These are phyloP conservation scores for Rhinoderma darwinii DNA, from an alignment of 2,113 vertebrate species.

Conservation along the genomic window DNA sequence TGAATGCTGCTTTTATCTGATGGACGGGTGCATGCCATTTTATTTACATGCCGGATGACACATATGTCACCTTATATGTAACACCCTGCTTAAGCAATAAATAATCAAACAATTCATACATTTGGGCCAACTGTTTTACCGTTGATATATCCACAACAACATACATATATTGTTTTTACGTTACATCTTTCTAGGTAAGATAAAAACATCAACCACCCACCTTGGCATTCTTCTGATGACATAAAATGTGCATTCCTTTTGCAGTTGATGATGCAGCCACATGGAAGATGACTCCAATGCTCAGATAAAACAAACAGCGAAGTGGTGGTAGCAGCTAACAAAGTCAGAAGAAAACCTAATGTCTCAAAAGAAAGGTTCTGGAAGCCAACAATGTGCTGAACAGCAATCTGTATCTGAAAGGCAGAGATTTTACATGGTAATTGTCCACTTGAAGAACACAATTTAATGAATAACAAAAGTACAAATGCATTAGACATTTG, in stretches of 20 bases:
- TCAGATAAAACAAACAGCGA: slow-evolving; percentile 91
- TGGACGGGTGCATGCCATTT: too few relatives aligned
- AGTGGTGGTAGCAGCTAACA: slow-evolving; percentile 84
- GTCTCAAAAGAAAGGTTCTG: slow-evolving; percentile 82
- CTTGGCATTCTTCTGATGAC: slow-evolving; percentile 66
- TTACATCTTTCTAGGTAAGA: not conserved
- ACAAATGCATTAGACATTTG: not conserved
- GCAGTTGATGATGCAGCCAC: slow-evolving; percentile 96
- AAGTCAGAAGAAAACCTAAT: slow-evolving; percentile 87
- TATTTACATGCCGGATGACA: too few relatives aligned
- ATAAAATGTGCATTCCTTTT: slow-evolving; percentile 65
- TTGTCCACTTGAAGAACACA: not conserved
- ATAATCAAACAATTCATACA: too few relatives aligned
- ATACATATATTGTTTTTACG: not conserved
- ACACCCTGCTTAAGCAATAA: too few relatives aligned
- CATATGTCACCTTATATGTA: too few relatives aligned
- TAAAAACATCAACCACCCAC: slow-evolving; percentile 67
- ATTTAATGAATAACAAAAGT: not conserved
- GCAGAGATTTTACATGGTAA: slow-evolving; percentile 54
- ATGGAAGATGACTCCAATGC: slow-evolving; percentile 92
- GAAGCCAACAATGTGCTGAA: slow-evolving; percentile 78
- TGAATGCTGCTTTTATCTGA: too few relatives aligned
- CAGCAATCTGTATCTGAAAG: slow-evolving; percentile 84
- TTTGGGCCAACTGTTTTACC: too few relatives aligned
- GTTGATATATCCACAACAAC: too few relatives aligned